Percentiles rank a stretch among this genome's conserved stretches.
These are phyloP conservation scores for Drosophila kepulauana DNA, from an alignment of 1,140 invertebrate genomes.

Conservation along the genomic window DNA sequence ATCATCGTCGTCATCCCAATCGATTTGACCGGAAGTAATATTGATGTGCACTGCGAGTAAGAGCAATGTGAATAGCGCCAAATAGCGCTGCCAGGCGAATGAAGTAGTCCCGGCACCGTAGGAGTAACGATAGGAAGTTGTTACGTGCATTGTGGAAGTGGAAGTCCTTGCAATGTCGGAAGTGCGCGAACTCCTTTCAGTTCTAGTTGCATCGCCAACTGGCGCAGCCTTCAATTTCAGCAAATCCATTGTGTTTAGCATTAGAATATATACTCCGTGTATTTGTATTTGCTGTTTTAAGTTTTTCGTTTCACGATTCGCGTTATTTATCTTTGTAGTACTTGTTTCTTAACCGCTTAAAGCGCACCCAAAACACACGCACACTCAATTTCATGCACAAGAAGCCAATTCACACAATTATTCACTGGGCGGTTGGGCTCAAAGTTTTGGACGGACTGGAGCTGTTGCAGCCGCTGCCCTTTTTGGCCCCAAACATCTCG, in stretches of 20 bases:
- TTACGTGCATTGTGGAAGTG: conserved; percentile 62
- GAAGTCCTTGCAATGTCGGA: conserved; percentile 53
- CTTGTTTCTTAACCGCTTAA: conserved; percentile 6
- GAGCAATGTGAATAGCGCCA: conserved; percentile 69
- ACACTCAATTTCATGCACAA: conserved; percentile 1
- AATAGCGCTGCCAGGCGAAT: conserved; percentile 53
- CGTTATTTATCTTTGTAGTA: conserved; percentile 8
- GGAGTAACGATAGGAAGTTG: conserved; percentile 43
- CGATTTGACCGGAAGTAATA: conserved; percentile 83
- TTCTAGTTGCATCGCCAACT: conserved; percentile 31
- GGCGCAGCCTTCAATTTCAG: conserved; percentile 51
- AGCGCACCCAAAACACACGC: conserved; percentile 5
- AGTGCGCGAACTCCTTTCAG: conserved; percentile 45
- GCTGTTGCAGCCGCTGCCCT: conserved; percentile 34
- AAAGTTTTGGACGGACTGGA: conserved; percentile 33
- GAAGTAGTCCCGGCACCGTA: background rate
- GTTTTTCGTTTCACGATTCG: conserved; percentile 11
- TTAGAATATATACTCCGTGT: conserved; percentile 40
- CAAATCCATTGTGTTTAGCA: conserved; percentile 74
- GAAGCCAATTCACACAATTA: conserved; percentile 13
- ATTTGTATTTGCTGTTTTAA: conserved; percentile 33
- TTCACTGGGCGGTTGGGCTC: conserved; percentile 21
- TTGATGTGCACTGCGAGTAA: conserved; percentile 72
- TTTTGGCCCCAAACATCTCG: conserved; percentile 54
- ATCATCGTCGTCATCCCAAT: conserved; percentile 85